phyloP scores from a whole-genome alignment of 1,140 invertebrate genomes.

The Rhynchophorus ferrugineus region DNA sequence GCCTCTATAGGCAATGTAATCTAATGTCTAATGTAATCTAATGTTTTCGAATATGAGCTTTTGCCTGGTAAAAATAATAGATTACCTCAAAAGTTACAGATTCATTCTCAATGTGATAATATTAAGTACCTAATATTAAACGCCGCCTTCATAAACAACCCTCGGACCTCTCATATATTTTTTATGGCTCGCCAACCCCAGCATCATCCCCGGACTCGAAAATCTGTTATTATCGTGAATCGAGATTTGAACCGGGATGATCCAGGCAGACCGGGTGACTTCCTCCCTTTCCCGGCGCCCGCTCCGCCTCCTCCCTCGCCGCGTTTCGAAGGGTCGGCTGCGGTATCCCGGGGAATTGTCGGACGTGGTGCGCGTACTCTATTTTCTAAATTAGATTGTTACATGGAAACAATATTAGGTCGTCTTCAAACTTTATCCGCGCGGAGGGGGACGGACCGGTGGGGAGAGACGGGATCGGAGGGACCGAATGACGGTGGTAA shows the following conservation, averaged over 20 bases:
- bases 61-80: no score
- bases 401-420: constrained; percentile 31
- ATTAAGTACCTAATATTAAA: no score
- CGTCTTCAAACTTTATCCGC: constrained; percentile 6
- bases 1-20: no score
- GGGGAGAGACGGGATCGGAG: not conserved
- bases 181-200: no score
- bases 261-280: not conserved
- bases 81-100: no score
- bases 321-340: not conserved
- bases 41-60: no score
- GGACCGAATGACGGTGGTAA: no score
- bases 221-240: not conserved
- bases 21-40: no score
- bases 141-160: no score
- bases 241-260: not conserved
- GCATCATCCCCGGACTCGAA: no score
- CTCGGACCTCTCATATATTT: no score
- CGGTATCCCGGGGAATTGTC: constrained; percentile 6
- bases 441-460: not conserved
- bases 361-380: constrained; percentile 27
- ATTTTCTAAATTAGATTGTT: constrained; percentile 30
- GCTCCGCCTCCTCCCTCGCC: not conserved
- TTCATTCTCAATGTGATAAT: no score
- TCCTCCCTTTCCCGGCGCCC: not conserved